These are phyloP conservation scores for Orycteropus afer DNA, from an alignment of 2,113 vertebrate genomes.

Conservation along the genomic window DNA sequence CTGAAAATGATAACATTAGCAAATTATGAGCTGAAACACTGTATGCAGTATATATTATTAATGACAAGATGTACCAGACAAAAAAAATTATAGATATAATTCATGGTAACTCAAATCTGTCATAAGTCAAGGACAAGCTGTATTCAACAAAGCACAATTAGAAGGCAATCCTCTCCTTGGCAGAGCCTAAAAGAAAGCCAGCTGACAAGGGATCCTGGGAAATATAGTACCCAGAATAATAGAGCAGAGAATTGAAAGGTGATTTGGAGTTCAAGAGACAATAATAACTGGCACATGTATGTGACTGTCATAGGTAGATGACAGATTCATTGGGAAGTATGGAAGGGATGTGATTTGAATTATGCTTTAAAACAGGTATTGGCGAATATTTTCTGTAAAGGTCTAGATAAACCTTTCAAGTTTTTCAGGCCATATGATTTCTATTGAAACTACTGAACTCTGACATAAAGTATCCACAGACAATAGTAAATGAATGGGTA, in stretches of 20 bases:
- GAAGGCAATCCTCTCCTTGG: background rate
- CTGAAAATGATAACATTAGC: background rate
- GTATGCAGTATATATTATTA: background rate
- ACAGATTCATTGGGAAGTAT: no score
- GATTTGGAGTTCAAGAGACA: background rate
- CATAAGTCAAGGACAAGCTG: no score
- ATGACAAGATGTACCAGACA: no score
- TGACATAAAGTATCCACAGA: background rate
- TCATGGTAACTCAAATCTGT: no score
- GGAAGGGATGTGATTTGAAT: background rate
- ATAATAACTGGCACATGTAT: conserved; percentile 2
- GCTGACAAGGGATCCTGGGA: conserved; percentile 36
- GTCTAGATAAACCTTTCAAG: background rate
- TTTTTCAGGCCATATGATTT: background rate
- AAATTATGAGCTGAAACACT: background rate
- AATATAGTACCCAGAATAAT: conserved; percentile 21
- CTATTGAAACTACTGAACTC: background rate
- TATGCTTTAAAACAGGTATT: background rate
- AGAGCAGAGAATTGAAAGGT: conserved; percentile 34
- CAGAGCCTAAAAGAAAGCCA: no score
- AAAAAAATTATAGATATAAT: no score
- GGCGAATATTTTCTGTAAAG: background rate
- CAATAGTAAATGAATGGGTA: background rate
- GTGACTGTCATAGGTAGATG: no score
- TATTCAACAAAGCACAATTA: background rate